Conservation (phyloP, 2,797 vertebrate genomes). For the Enoplosus armatus region DNA sequence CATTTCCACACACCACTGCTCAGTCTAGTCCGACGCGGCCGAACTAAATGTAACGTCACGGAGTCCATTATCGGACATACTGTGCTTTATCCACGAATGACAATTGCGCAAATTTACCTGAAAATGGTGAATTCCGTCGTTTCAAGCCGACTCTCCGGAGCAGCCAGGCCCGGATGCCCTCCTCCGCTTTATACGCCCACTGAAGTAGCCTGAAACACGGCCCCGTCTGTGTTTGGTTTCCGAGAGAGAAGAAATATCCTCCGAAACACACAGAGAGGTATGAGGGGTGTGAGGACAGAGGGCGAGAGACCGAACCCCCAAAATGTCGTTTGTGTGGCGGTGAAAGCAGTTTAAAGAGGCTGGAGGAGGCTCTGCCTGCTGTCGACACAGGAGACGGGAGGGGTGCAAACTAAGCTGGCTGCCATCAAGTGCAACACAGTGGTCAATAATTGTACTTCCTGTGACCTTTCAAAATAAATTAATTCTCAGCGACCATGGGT, state of each 20-base stretch:
- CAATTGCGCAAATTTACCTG: constrained; percentile 61
- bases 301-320: constrained; percentile 30
- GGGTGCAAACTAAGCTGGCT: constrained; percentile 17
- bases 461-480: constrained; percentile 46
- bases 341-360: constrained; percentile 59
- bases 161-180: constrained; percentile 74
- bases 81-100: rapidly evolving
- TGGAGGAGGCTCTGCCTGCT: constrained; percentile 67
- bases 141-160: constrained; percentile 64
- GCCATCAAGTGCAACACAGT: not conserved
- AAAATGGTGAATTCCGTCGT: constrained; percentile 67
- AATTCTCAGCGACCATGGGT: rapidly evolving
- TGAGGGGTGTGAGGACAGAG: not conserved
- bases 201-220: constrained; percentile 47
- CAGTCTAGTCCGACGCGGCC: constrained; percentile 14
- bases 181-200: constrained; percentile 77
- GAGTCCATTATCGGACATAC: constrained; percentile 45
- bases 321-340: constrained; percentile 54
- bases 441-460: not conserved
- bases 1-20: constrained; percentile 27
- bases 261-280: not conserved
- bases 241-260: constrained; percentile 45
- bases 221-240: constrained; percentile 26
- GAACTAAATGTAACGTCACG: not conserved
- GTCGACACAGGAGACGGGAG: constrained; percentile 61